phyloP scores from a whole-genome alignment of 92 coral and sea anemone species.

The Phenganax marumi region DNA sequence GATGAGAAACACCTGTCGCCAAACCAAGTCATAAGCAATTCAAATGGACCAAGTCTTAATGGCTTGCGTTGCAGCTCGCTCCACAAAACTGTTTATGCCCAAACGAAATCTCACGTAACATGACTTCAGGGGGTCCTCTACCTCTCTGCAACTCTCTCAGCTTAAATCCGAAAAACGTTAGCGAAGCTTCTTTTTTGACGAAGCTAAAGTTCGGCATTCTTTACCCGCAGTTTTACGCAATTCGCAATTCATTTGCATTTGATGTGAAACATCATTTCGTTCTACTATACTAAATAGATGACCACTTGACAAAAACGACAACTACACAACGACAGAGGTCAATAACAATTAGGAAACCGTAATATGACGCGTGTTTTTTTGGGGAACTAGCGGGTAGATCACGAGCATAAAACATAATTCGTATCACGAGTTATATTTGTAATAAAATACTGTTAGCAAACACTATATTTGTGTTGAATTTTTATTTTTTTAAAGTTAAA shows the following conservation, averaged over 20 bases:
- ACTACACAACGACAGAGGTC: no score
- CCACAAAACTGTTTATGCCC: constrained; percentile 33
- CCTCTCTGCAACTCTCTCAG: constrained; percentile 56
- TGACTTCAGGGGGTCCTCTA: constrained; percentile 51
- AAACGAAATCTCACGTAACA: constrained; percentile 37
- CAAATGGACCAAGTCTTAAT: constrained; percentile 46
- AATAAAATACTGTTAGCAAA: no score
- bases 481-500: no score
- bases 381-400: no score
- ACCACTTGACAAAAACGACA: not conserved
- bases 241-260: no score
- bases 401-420: no score
- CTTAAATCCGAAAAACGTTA: constrained; percentile 43
- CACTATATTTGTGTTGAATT: no score
- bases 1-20: constrained; percentile 54
- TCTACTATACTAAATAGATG: constrained; percentile 29
- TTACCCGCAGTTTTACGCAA: constrained; percentile 38
- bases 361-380: no score
- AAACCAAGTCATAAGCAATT: constrained; percentile 42
- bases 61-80: constrained; percentile 38
- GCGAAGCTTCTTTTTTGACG: constrained; percentile 52
- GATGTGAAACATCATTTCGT: no score
- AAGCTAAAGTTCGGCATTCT: constrained; percentile 58
- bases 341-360: no score
- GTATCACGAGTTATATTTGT: no score